Evolutionary conservation across 2,113 vertebrate genomes (phyloP), one percentile per base, ranked within the genome.

Genomic region (Callopanchax toddi): DNA sequence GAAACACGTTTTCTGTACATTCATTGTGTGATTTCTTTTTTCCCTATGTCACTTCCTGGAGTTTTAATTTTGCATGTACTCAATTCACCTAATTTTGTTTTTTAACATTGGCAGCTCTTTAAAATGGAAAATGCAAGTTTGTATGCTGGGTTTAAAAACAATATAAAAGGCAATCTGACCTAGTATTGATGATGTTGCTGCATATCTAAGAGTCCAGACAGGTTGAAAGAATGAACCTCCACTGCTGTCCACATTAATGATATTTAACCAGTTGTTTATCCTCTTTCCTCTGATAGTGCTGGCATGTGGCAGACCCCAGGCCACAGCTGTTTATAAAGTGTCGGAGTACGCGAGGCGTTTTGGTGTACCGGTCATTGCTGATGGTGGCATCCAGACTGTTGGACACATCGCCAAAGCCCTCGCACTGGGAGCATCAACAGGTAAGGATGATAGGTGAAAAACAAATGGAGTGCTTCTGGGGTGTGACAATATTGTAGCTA

Each of bases 251-350:
- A n/a, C 11, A 13, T 36, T 22, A 2, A 42, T 46, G 4, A 37
- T 13, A 37, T 37, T 39, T 23, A 42, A 65, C 21, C 25, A 18
- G 8, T 39, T 9, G 44, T 39, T 6, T 17, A 11, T 23, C 16
- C 17, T 20, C 26, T 15, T 37, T 51, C 6, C 23, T 64, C 48
- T 37, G 40, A 4, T 82, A 99, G 97, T 99, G 87, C 78, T 99
- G 87, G 97, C 97, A 0, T 99, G 97, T 0, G 97, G 97, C 49
- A 91, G 97, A 42, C 95, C 97, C 26, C 97, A 99, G 91, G 97
- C 97, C 76, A 99, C 97, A 0, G 97, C 97, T 0, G 97, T 99
- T 16, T 99, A 99, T 77, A 99, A 98, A 73, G 97, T 99, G 7
- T 98, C 97, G 0, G 97, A 99, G 53, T 99, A 99, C 0, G 97